These are phyloP conservation scores for Rallus limicola DNA, from an alignment of 2,113 vertebrate genomes.

Conservation along the genomic window DNA sequence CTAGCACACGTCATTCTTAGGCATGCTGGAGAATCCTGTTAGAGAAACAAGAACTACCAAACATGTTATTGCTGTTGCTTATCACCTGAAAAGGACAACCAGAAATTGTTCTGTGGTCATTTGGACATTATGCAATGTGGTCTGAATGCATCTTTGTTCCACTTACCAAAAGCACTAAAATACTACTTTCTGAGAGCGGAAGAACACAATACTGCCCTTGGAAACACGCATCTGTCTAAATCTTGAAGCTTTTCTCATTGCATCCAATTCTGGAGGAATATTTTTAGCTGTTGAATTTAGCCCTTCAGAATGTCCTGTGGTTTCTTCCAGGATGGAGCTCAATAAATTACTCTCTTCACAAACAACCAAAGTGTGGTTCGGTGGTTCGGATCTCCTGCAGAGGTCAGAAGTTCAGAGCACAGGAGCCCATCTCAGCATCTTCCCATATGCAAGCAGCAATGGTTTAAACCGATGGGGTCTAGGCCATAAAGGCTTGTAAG, in stretches of 20 bases:
- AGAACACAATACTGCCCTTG: constrained; percentile 1
- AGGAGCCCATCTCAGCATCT: background rate
- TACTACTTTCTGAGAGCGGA: constrained; percentile 6
- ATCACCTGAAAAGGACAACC: constrained; percentile 22
- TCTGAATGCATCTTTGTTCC: constrained; percentile 20
- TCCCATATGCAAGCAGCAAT: background rate
- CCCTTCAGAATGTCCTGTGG: constrained; percentile 2
- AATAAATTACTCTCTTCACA: constrained; percentile 50
- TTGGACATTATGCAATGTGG: background rate
- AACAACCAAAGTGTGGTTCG: background rate
- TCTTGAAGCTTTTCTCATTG: constrained; percentile 27
- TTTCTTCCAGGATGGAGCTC: constrained; percentile 33
- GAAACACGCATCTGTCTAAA: constrained; percentile 1
- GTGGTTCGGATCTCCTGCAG: background rate
- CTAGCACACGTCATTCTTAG: background rate
- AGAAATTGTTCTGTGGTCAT: constrained; percentile 11
- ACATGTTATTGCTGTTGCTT: constrained; percentile 28
- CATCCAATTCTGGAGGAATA: constrained; percentile 22
- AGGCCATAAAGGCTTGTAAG: background rate
- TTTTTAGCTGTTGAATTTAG: constrained; percentile 59
- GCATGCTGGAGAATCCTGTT: background rate
- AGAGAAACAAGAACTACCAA: background rate
- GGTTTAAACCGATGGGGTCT: background rate
- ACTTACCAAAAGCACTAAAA: constrained; percentile 36
- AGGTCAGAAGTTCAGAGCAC: constrained; percentile 37